These are phyloP conservation scores for Podarcis siculus DNA, from an alignment of 2,797 vertebrate genomes.

Conservation along the genomic window DNA sequence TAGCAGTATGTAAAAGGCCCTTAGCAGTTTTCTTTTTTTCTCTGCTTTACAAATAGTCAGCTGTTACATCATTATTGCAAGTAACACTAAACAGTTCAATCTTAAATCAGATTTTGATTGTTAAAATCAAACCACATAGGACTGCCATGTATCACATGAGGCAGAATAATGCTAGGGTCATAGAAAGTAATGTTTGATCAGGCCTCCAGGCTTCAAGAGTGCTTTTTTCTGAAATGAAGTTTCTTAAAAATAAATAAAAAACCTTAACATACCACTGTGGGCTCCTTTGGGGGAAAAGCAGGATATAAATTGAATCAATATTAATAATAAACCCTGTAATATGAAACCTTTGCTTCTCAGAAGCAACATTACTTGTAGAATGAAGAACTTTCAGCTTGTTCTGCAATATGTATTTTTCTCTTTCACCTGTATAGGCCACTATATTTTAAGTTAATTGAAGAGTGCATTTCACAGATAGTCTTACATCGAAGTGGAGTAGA, in stretches of 20 bases:
- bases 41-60: too few species aligned
- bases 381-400: background rate
- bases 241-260: background rate
- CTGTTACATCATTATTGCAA: background rate
- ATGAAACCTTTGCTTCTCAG: background rate
- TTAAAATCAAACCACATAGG: background rate
- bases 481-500: conserved; percentile 93
- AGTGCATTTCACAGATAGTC: conserved; percentile 96
- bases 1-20: too few species aligned
- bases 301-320: too few species aligned
- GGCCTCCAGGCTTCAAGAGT: background rate
- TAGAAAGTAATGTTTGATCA: background rate
- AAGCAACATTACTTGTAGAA: background rate
- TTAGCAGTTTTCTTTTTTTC: too few species aligned
- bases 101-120: background rate
- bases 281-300: too few species aligned
- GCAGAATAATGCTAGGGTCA: background rate
- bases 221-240: background rate
- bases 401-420: background rate
- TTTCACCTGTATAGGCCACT: conserved; percentile 84
- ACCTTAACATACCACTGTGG: too few species aligned
- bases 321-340: too few species aligned
- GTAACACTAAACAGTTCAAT: background rate
- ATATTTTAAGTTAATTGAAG: conserved; percentile 98
- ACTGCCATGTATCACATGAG: background rate